A percentile compares a stretch with the other conserved stretches of the same genome.
These are phyloP conservation scores for Ennomos quercinarius DNA, from an alignment of 2,888 invertebrate species.

Conservation along the genomic window DNA sequence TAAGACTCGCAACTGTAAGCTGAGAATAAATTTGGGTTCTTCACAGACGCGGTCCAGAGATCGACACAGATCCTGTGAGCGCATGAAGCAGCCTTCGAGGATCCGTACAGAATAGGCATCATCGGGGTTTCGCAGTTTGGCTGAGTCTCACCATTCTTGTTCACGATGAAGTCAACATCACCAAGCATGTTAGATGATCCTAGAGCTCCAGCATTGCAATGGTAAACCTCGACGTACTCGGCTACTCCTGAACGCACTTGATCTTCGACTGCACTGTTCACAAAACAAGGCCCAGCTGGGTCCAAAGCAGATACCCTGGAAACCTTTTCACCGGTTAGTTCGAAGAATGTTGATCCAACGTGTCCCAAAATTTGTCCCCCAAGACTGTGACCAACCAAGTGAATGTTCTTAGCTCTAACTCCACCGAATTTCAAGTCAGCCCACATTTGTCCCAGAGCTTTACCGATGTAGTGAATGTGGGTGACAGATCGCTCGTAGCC, in stretches of 20 bases:
- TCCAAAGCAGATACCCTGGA: constrained; percentile 72
- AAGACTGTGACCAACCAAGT: constrained; percentile 74
- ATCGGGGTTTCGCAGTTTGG: constrained; percentile 79
- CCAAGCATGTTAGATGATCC: constrained; percentile 81
- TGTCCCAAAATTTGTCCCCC: constrained; percentile 73
- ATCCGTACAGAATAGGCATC: constrained; percentile 68
- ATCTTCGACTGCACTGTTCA: constrained; percentile 66
- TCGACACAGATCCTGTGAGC: constrained; percentile 71
- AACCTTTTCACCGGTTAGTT: constrained; percentile 61
- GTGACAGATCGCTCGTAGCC: constrained; percentile 74
- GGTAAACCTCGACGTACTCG: constrained; percentile 85
- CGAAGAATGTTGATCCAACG: constrained; percentile 61
- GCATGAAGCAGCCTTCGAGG: constrained; percentile 71
- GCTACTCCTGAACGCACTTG: constrained; percentile 84
- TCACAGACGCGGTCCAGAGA: constrained; percentile 68
- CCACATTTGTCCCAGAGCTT: constrained; percentile 65
- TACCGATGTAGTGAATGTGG: constrained; percentile 73
- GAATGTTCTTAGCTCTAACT: constrained; percentile 64
- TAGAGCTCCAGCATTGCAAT: constrained; percentile 85
- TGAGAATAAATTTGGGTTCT: constrained; percentile 58
- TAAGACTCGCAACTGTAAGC: constrained; percentile 72
- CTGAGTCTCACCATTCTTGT: constrained; percentile 84
- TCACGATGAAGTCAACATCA: constrained; percentile 85
- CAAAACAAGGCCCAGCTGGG: constrained; percentile 78
- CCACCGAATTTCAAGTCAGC: constrained; percentile 56